These are phyloP conservation scores for Casuarius casuarius DNA, from an alignment of 2,113 vertebrate genomes.

Conservation along the genomic window DNA sequence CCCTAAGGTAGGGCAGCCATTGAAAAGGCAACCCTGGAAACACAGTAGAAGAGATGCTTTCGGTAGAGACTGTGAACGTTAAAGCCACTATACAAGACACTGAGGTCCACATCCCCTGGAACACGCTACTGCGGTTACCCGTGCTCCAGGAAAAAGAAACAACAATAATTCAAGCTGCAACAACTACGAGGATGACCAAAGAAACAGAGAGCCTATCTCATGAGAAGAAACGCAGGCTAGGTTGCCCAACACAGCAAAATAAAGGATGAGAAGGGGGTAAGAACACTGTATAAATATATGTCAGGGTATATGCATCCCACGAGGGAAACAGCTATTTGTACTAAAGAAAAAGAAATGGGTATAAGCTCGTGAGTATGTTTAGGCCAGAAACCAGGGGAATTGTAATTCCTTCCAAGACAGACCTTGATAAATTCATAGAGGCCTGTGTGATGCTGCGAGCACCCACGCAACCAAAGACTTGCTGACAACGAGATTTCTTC, in stretches of 20 bases:
- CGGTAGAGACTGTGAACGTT: neutral
- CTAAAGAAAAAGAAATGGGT: neutral
- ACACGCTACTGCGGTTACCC: neutral
- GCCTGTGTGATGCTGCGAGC: neutral
- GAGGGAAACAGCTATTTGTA: neutral
- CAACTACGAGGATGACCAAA: neutral
- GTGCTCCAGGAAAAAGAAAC: neutral
- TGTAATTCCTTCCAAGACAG: neutral
- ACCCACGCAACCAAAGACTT: neutral
- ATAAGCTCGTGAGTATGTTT: neutral
- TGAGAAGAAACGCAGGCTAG: accelerated
- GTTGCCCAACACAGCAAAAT: neutral
- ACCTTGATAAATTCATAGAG: neutral
- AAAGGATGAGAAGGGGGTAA: neutral
- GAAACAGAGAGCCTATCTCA: neutral
- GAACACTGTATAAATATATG: neutral
- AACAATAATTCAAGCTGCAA: accelerated
- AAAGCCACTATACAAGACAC: neutral
- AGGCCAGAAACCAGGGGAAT: neutral
- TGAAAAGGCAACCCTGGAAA: neutral
- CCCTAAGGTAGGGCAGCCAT: neutral
- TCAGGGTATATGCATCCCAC: accelerated
- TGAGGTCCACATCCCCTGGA: neutral
- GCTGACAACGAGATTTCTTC: too few relatives aligned
- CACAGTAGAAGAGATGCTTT: neutral